Evolutionary conservation across 2,113 vertebrate species (phyloP).

Genomic region (Struthio camelus): DNA sequence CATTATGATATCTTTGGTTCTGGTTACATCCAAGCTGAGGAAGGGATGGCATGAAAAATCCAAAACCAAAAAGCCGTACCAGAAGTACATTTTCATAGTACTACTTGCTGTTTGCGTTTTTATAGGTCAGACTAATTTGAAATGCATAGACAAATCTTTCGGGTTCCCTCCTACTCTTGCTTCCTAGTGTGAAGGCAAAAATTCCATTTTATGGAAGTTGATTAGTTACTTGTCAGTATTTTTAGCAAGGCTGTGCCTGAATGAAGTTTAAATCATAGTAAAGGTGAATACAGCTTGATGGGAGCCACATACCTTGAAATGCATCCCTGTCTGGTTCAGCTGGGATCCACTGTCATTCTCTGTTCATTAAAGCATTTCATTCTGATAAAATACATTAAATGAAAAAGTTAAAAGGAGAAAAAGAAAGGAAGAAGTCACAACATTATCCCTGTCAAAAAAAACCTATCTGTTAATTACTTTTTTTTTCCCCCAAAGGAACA

Average conservation of each 20-base stretch:
- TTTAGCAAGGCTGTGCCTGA: slow-evolving; percentile 55
- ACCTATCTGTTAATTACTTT: slow-evolving; percentile 31
- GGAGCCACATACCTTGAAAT: not conserved
- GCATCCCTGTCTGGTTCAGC: slow-evolving; percentile 24
- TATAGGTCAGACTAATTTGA: slow-evolving; percentile 68
- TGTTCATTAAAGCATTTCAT: slow-evolving; percentile 72
- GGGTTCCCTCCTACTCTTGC: slow-evolving; percentile 20
- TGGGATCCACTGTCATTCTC: slow-evolving; percentile 60
- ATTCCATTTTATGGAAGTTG: slow-evolving; percentile 66
- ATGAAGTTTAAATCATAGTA: slow-evolving; percentile 58
- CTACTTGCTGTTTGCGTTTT: slow-evolving; percentile 50
- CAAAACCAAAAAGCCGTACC: not conserved
- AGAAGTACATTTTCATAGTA: not conserved
- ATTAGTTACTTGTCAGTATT: slow-evolving; percentile 71
- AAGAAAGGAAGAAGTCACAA: not conserved
- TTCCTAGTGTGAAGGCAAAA: slow-evolving; percentile 67
- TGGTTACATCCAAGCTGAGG: not conserved
- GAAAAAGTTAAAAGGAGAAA: slow-evolving; percentile 16
- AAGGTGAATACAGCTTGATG: slow-evolving; percentile 62
- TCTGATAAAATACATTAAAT: slow-evolving; percentile 68
- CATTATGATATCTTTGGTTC: not conserved
- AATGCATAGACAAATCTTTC: slow-evolving; percentile 69
- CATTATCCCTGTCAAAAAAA: slow-evolving; percentile 42
- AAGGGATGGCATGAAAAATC: not conserved
- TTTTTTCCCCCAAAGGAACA: slow-evolving; percentile 48